Evolutionary conservation across 2,888 invertebrate species (phyloP).

Genomic region (Megastigmus dorsalis): DNA sequence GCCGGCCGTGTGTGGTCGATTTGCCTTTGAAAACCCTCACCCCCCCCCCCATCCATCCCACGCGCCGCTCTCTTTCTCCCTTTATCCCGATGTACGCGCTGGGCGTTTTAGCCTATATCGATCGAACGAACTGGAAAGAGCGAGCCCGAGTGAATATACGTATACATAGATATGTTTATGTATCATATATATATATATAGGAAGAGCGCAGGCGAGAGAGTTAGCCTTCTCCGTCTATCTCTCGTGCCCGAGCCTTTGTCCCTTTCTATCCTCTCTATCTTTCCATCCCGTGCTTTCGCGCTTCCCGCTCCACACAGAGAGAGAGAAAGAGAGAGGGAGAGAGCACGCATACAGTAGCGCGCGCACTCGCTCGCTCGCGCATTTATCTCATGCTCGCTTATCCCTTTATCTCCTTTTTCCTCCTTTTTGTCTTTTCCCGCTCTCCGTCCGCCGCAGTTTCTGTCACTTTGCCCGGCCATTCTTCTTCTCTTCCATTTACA

Average conservation of each 20-base stretch:
- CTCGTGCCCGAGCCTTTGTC: neutral
- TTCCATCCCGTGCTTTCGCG: too few relatives aligned
- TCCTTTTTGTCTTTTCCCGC: neutral
- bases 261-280: slow-evolving; percentile 1
- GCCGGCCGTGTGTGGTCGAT: slow-evolving; percentile 12
- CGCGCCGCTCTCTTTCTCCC: neutral
- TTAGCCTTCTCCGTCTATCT: slow-evolving; percentile 22
- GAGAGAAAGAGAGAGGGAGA: too few relatives aligned
- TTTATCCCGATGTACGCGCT: neutral
- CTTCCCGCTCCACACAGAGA: too few relatives aligned
- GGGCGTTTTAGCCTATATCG: slow-evolving; percentile 26
- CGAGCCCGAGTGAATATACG: neutral
- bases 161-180: neutral
- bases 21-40: slow-evolving; percentile 8
- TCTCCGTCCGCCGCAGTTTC: neutral
- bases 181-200: neutral
- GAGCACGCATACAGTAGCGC: too few relatives aligned
- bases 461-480: slow-evolving; percentile 9
- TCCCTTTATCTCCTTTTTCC: neutral
- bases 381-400: slow-evolving; percentile 18
- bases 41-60: neutral
- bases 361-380: neutral
- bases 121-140: neutral
- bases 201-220: too few relatives aligned
- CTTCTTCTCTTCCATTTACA: slow-evolving; percentile 4